Evolutionary conservation across 2,113 vertebrate genomes (phyloP), one percentile per base, ranked within the genome.

Genomic region (Seriola aureovittata): DNA sequence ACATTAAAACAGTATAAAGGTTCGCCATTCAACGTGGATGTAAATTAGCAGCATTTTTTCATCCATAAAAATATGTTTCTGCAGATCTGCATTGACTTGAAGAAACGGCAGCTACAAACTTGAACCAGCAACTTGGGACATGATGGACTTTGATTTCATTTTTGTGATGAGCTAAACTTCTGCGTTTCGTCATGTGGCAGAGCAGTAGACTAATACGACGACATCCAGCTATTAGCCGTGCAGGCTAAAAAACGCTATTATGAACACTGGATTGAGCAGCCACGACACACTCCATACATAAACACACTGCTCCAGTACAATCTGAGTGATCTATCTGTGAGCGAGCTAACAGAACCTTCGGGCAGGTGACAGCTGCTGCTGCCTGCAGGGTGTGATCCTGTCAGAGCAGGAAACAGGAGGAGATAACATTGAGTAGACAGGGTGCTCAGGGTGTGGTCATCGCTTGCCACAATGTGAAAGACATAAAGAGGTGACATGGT

Each of bases 311-410:
- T 14, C 42, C 36, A 19, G n/a, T 3, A n/a, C 4, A 29, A 32
- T 36, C 8, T 32, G 8, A 46, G 62, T 8, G 63, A 48, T 65
- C 63, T 42, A 25, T 71, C 14, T 32, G 13, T 66, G 1, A 52
- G 1, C 34, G 66, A 50, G 57, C 40, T 67, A 5, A 40, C 52
- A 65, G 71, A 78, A 29, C 66, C 75, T 68, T 11, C 34, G 44
- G 75, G 17, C 76, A 85, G 63, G 78, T 78, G 71, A 67, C 88
- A 84, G 84, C 81, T 87, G 87, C 75, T 78, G 44, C 52, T 44
- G 77, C 21, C 62, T 21, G 34, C 16, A 38, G 48, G 78, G 68
- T 85, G 89, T 64, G 75, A 90, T 88, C 80, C 73, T 78, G 75
- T 89, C 81, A 86, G 76, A 72, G 2, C 42, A 65, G 75, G 70